These are phyloP conservation scores for Lasius fuliginosus DNA, from an alignment of 2,888 invertebrate species.

Conservation along the genomic window DNA sequence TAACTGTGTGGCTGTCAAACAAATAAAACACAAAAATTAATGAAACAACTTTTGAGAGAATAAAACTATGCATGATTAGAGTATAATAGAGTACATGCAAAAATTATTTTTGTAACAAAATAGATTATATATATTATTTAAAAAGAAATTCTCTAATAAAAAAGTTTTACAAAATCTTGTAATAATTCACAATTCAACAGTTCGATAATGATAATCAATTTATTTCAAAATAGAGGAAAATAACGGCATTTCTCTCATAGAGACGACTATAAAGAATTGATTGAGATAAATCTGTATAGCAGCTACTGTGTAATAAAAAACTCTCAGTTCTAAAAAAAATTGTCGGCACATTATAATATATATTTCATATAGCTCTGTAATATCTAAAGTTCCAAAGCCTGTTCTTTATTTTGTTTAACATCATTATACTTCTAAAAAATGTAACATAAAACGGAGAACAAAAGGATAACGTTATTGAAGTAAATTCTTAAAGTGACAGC, in stretches of 20 bases:
- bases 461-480: slow-evolving; percentile 13
- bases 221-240: background rate
- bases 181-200: background rate
- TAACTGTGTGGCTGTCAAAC: background rate
- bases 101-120: background rate
- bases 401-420: background rate
- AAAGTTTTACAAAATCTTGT: background rate
- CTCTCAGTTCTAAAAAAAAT: slow-evolving; percentile 8
- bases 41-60: background rate
- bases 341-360: background rate
- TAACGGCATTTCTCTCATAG: background rate
- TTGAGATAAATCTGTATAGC: background rate
- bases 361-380: background rate
- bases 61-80: background rate
- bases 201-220: background rate
- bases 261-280: background rate
- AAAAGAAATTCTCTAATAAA: background rate
- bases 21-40: background rate
- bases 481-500: slow-evolving; percentile 21
- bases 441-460: background rate
- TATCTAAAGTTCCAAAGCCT: background rate
- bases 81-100: background rate
- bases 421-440: background rate
- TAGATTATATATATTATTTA: background rate
- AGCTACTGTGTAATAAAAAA: background rate